Evolutionary conservation across 2,797 vertebrate genomes (phyloP), one percentile per base, ranked within the genome.

Genomic region (Merluccius polli): DNA sequence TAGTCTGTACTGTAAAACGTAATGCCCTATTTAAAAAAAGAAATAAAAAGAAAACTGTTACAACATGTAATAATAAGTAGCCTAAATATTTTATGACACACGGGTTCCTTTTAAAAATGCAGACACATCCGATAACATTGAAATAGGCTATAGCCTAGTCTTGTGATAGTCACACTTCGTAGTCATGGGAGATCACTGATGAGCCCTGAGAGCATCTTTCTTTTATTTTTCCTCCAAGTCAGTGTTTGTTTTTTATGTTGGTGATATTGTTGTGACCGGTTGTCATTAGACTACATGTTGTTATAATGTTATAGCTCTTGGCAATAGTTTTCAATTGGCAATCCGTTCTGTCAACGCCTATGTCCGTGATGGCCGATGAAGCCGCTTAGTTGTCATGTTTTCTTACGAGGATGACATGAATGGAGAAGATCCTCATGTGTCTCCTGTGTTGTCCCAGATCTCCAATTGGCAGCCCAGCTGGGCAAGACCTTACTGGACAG

Each of bases 381-480:
- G n/a, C 9, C 36, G 11, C 36, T 9, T 59, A 21, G 11, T n/a
- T n/a, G 4, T 24, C n/a, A 59, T 27, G 24, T 27, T 65, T 27
- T 27, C 59, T 65, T 27, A 10, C n/a, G 52, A 27, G 59, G 13
- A 65, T 31, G 15, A 32, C 11, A 30, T 72, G 24, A n/a, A 59
- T 59, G 7, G n/a, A 59, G 36, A 38, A n/a, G 21, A 59, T 59
- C 16, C 44, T 48, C 6, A n/a, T 36, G 75, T 78, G 77, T 83
- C 18, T 7, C 71, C 72, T 73, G 77, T 73, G 59, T 76, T 73
- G 83, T 32, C 31, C 73, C 82, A 99, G 97, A 98, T 91, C 95
- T 99, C 82, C 96, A 97, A 65, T 94, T 99, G 93, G 97, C 97
- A 73, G 98, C 98, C 30, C 95, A 97, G 85, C 94, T 99, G 81